Evolutionary conservation across 2,797 vertebrate genomes (phyloP).

Genomic region (Taeniopygia guttata): DNA sequence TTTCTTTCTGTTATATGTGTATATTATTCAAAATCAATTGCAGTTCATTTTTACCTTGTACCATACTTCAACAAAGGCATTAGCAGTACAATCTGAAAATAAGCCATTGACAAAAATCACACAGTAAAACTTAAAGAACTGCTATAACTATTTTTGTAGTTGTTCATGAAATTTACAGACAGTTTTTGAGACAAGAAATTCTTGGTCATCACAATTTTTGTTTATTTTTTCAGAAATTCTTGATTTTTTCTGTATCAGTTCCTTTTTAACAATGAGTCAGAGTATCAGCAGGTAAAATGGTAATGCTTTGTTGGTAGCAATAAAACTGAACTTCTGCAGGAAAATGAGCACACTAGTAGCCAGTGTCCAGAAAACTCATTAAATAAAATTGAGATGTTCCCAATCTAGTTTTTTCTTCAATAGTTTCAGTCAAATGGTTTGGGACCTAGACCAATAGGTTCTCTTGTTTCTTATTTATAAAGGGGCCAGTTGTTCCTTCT

Average conservation of each 20-base stretch:
- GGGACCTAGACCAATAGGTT: not conserved
- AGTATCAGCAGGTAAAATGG: not conserved
- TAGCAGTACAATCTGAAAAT: not conserved
- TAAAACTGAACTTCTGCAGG: not conserved
- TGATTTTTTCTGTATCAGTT: not conserved
- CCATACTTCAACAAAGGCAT: not conserved
- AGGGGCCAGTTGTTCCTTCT: not conserved
- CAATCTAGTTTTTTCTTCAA: not conserved
- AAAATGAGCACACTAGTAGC: not conserved
- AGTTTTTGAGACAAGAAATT: not conserved
- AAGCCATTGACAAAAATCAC: not conserved
- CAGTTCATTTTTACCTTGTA: not conserved
- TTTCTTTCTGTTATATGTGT: not conserved
- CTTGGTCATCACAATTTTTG: not conserved
- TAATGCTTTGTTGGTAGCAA: not conserved
- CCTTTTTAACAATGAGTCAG: not conserved
- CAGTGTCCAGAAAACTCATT: not conserved
- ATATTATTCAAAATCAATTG: not conserved
- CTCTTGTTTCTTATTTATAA: not conserved
- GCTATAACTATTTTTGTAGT: not conserved
- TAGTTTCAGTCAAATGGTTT: not conserved
- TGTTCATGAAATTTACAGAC: not conserved
- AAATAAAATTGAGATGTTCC: not conserved
- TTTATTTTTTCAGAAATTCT: not conserved
- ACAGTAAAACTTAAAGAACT: not conserved